Evolutionary conservation across 92 coral and sea anemone species (phyloP), one percentile per base, ranked within the genome.

Genomic region (Palythoa heliodiscus): DNA sequence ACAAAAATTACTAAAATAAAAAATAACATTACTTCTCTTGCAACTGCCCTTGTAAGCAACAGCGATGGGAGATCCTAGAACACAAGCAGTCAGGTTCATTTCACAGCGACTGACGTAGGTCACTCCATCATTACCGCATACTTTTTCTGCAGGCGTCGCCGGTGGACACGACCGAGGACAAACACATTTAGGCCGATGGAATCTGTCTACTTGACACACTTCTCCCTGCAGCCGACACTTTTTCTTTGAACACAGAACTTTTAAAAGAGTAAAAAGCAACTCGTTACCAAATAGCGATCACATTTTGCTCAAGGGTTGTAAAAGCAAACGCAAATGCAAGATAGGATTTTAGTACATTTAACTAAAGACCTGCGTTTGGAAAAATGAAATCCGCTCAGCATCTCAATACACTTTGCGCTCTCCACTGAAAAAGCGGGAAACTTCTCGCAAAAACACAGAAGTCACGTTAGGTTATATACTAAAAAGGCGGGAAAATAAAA

Each of bases 41-140:
- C 98, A 96, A 8, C 22, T 70, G 29, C 98, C 98, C 9, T 22
- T 70, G 61, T 93, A 85, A 3, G 71, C 95, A 53, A 94, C 90
- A 57, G 39, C 77, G 63, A 95, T 93, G 24, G 61, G 25, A 40
- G 83, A 73, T 20, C 96, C 93, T 2, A 94, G 89, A 2, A 82
- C 95, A 87, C 98, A 96, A 8, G 98, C 94, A 0, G 96, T 96
- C 89, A 92, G 72, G 83, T 96, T 87, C 92, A 96, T 90, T 54
- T 91, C 91, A 73, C 98, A 96, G 63, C 84, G 84, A 77, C 91
- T 94, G 3, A 24, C 77, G 63, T 96, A 94, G 15, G 96, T 80
- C 22, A 94, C 83, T 22, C 91, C 93, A 70, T 96, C 98, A 10
- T 93, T 75, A 22, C 98, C 98, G 79, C 98, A 96, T 17, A 94